A percentile compares a stretch with the other conserved stretches of the same genome.
Evolutionary conservation across 2,113 vertebrate species (phyloP).

Genomic region (Leucoraja erinaceus): DNA sequence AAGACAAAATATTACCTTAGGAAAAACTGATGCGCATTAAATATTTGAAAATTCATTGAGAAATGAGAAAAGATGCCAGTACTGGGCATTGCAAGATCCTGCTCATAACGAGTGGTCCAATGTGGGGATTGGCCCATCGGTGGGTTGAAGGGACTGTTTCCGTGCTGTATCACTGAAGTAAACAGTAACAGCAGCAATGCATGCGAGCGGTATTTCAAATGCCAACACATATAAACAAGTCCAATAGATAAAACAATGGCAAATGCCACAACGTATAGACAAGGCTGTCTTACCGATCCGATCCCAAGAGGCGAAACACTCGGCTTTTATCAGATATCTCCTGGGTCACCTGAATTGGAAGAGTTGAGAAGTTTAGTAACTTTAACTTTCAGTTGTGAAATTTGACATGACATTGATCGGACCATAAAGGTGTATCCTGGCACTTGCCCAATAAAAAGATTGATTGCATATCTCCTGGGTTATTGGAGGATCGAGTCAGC

Average conservation of each 20-base stretch:
- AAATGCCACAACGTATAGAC: not conserved
- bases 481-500: too few relatives aligned
- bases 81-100: not conserved
- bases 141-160: too few relatives aligned
- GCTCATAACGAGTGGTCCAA: not conserved
- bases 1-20: not conserved
- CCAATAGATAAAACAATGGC: too few relatives aligned
- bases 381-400: slow-evolving; percentile 8
- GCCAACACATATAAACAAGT: not conserved
- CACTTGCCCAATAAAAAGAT: not conserved
- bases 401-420: not conserved
- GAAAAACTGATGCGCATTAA: not conserved
- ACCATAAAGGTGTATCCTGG: not conserved
- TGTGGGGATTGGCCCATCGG: too few relatives aligned
- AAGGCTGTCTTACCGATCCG: slow-evolving; percentile 75
- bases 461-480: too few relatives aligned
- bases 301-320: slow-evolving; percentile 88
- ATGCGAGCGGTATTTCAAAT: not conserved
- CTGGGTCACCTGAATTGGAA: slow-evolving; percentile 76
- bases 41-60: not conserved
- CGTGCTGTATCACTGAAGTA: too few relatives aligned
- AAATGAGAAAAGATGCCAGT: not conserved
- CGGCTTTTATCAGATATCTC: slow-evolving; percentile 93
- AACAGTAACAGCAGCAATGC: not conserved
- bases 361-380: not conserved